Base-by-base conservation (phyloP, 1,140 invertebrate species). In the Drosophila paulistorum region DNA sequence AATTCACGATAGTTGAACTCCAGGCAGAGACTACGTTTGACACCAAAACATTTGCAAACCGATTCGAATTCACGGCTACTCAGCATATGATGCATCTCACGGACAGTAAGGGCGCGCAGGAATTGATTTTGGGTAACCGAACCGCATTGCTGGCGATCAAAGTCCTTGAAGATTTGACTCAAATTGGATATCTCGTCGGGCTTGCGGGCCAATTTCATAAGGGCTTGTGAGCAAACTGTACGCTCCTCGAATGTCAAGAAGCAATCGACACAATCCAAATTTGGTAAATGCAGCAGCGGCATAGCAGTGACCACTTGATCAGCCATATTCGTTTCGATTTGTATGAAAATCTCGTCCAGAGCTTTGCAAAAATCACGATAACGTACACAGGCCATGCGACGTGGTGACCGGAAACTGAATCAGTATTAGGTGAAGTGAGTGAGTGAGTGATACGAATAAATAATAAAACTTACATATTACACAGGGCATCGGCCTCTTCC, bases 161-260 rank as follows among this genome's bases (percentile, higher is more conserved):
- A 95, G 91, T 95, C 95, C 94, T 96, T 91, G 39, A 92, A 92
- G 39, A 81, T 71, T 57, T 83, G 81, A 20, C 80, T 82, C 6
- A 92, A 93, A 71, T 95, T 94, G 42, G 95, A 94, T 13, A 95
- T 91, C 55, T 95, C 93, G 71, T 95, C 95, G 0, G 94, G 94
- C 30, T 93, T 93, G 48, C 93, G 93, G 7, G 94, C 93, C 3
- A 96, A 90, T 77, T 95, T 95, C 77, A 94, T 93, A 61, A 96
- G 91, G 1, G 94, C 95, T 33, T 92, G 90, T 1, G 94, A 93
- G 11, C 95, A 92, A 10, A 93, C 91, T 35, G 92, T 92, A 14
- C 95, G 91, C 91, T 96, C 95, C 48, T 95, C 94, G 77, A 94
- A 96, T 92, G 95, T 95, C 7, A 96, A 93, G 93, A 95, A 96